These are phyloP conservation scores for Plotosus lineatus DNA, from an alignment of 2,113 vertebrate species.

Conservation along the genomic window DNA sequence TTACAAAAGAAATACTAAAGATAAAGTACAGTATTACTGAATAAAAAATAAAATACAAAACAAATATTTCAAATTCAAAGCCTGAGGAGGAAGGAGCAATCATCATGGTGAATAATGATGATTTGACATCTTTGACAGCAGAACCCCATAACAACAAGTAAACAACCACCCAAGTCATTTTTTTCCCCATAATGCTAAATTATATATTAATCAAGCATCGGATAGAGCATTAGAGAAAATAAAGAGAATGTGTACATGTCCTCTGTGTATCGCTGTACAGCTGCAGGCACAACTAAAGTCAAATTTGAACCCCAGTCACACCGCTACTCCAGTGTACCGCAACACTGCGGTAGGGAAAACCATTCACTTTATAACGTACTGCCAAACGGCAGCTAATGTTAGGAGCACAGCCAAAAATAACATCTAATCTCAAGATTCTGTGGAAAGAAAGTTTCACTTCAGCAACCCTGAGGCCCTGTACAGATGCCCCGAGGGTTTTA, in stretches of 20 bases:
- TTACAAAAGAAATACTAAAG: too few species aligned
- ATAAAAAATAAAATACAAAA: neutral
- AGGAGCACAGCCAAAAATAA: constrained; percentile 33
- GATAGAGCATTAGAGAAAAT: neutral
- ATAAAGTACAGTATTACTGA: too few species aligned
- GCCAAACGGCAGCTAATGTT: constrained; percentile 26
- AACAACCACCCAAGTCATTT: neutral
- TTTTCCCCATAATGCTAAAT: neutral
- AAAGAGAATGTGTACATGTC: neutral
- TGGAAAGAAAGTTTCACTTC: neutral
- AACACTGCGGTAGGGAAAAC: constrained; percentile 38
- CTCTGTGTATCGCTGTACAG: constrained; percentile 1
- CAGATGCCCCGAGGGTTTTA: neutral
- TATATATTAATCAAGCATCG: neutral
- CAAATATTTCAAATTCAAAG: neutral
- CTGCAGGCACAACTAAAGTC: constrained; percentile 19
- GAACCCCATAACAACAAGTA: neutral
- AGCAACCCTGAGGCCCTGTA: neutral
- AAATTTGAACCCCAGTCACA: constrained; percentile 50
- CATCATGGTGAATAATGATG: neutral
- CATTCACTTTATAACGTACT: neutral
- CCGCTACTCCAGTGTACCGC: constrained; percentile 39
- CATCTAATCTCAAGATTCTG: constrained; percentile 13
- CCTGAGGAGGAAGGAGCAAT: neutral
- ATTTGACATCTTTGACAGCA: neutral